These are phyloP conservation scores for Cynaeus angustus DNA, from an alignment of 2,888 invertebrate species.

Conservation along the genomic window DNA sequence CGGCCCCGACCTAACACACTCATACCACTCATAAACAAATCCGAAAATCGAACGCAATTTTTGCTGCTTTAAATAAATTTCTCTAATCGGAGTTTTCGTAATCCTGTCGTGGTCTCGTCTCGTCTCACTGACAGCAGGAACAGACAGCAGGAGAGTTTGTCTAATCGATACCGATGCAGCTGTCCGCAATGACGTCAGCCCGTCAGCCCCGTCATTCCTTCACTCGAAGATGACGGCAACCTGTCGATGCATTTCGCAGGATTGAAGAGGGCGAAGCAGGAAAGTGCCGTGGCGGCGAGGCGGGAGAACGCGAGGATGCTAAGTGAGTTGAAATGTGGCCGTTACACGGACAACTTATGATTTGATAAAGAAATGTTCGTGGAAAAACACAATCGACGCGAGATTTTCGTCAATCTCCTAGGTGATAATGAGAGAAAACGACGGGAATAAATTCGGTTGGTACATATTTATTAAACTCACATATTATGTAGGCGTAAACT, in stretches of 20 bases:
- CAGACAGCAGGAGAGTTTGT: conserved; percentile 60
- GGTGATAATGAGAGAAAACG: too few relatives aligned
- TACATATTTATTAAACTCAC: too few relatives aligned
- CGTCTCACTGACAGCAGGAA: conserved; percentile 58
- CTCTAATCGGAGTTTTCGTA: conserved; percentile 22
- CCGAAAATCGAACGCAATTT: conserved; percentile 32
- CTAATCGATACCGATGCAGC: conserved; percentile 71
- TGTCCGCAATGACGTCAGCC: conserved; percentile 71
- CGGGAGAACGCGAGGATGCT: too few relatives aligned
- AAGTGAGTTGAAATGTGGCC: too few relatives aligned
- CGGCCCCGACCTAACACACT: conserved; percentile 35
- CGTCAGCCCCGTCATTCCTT: conserved; percentile 63
- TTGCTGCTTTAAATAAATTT: conserved; percentile 10
- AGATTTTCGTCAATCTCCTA: too few relatives aligned
- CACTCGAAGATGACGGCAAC: conserved; percentile 53
- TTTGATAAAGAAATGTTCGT: too few relatives aligned
- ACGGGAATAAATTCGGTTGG: not conserved
- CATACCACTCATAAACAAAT: conserved; percentile 22
- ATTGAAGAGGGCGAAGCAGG: conserved; percentile 31
- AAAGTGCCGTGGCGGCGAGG: not conserved
- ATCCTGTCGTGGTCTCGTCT: conserved; percentile 50
- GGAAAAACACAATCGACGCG: too few relatives aligned
- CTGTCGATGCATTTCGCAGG: conserved; percentile 49
- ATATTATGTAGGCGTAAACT: too few relatives aligned
- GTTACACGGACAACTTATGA: too few relatives aligned